Evolutionary conservation across 2,113 vertebrate species (phyloP).

Genomic region (Leptobrachium leishanense): DNA sequence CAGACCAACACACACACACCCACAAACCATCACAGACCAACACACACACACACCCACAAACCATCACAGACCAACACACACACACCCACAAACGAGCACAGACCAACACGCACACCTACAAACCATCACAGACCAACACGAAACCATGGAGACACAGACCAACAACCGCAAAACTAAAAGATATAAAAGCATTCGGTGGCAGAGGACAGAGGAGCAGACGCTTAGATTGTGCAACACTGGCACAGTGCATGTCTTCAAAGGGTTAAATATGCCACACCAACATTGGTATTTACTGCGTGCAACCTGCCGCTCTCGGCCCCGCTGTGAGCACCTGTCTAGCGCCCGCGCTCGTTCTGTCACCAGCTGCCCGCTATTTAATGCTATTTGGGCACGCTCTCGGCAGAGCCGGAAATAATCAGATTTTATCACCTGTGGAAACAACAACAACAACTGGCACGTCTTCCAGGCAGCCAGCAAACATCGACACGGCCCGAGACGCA

Average conservation of each 20-base stretch:
- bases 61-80: no score
- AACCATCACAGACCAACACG: background rate
- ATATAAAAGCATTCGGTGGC: no score
- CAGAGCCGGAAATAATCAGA: slow-evolving; percentile 3
- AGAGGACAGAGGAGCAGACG: background rate
- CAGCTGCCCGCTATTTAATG: slow-evolving; percentile 13
- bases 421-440: slow-evolving; percentile 32
- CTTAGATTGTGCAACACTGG: background rate
- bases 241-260: background rate
- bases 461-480: slow-evolving; percentile 12
- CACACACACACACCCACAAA: no score
- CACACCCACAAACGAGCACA: background rate
- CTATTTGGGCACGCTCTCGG: slow-evolving; percentile 12
- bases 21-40: no score
- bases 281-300: background rate
- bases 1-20: no score
- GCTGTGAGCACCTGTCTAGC: slow-evolving; percentile 13
- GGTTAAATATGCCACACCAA: background rate
- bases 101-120: background rate
- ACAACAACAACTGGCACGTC: background rate
- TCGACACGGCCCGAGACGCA: slow-evolving; percentile 13
- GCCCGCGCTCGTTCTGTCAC: background rate
- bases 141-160: no score
- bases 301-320: background rate
- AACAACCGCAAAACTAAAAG: no score